phyloP scores from a whole-genome alignment of 2,888 invertebrate genomes.

The Zootermopsis nevadensis region DNA sequence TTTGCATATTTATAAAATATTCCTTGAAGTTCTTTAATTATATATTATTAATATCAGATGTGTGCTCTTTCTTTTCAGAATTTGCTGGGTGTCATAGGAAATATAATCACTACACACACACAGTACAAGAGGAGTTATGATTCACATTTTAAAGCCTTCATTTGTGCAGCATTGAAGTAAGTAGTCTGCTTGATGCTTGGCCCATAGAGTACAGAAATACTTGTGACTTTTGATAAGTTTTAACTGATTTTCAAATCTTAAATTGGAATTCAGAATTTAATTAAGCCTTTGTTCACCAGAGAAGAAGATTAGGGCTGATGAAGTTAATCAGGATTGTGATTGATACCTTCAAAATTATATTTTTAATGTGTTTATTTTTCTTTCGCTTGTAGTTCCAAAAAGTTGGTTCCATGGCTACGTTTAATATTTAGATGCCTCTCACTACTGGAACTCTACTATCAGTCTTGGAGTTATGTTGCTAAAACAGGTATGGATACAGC shows the following conservation, averaged over 20 bases:
- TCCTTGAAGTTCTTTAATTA: neutral
- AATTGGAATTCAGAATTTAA: neutral
- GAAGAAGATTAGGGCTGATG: too few species aligned
- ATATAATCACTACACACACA: slow-evolving; percentile 89
- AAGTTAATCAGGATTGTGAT: too few species aligned
- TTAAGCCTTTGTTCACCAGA: too few species aligned
- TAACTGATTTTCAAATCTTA: neutral
- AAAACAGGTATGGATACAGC: slow-evolving; percentile 76
- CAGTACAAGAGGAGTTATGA: slow-evolving; percentile 95
- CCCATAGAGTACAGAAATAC: too few species aligned
- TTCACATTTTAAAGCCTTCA: slow-evolving; percentile 98
- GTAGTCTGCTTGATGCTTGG: slow-evolving; percentile 59
- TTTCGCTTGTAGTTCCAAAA: slow-evolving; percentile 77
- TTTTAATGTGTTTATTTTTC: slow-evolving; percentile 42
- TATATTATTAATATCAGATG: slow-evolving; percentile 36
- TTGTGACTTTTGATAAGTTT: neutral
- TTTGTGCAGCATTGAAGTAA: slow-evolving; percentile 96
- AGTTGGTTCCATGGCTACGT: slow-evolving; percentile 93
- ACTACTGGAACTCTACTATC: slow-evolving; percentile 82
- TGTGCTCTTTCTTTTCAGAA: slow-evolving; percentile 67
- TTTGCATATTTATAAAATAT: neutral
- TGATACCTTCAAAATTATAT: neutral
- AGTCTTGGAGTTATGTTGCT: slow-evolving; percentile 94
- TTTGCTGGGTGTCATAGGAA: slow-evolving; percentile 90
- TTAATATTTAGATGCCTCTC: slow-evolving; percentile 89